Conservation (phyloP, 2,797 vertebrate genomes). For the Urocyon cinereoargenteus region DNA sequence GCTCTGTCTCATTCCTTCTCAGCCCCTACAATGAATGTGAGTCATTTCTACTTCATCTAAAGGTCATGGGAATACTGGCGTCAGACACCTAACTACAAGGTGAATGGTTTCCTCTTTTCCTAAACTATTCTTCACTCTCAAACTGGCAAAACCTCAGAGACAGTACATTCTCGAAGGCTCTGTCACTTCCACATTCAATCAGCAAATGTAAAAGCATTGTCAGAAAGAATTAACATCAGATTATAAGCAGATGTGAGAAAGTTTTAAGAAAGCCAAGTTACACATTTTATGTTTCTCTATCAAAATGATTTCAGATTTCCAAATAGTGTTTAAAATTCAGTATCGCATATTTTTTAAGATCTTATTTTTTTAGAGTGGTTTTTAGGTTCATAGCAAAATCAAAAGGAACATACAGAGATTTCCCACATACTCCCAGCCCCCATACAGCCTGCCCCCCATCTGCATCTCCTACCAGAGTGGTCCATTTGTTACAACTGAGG, state of each 20-base stretch:
- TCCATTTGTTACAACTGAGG: background rate
- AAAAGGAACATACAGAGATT: background rate
- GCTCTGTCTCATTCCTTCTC: background rate
- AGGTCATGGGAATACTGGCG: background rate
- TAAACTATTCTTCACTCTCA: background rate
- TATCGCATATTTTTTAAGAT: background rate
- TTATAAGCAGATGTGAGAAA: constrained; percentile 41
- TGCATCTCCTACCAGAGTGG: background rate
- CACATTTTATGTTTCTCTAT: constrained; percentile 34
- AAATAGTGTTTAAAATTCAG: constrained; percentile 64
- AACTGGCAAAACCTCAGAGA: background rate
- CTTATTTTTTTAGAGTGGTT: constrained; percentile 29
- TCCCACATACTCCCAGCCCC: background rate
- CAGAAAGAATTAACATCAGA: constrained; percentile 62
- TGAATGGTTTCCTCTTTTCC: background rate
- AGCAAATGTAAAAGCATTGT: constrained; percentile 30
- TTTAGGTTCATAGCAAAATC: constrained; percentile 35
- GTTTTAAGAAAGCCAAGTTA: constrained; percentile 45
- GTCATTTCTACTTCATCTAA: background rate
- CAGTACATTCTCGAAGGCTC: background rate
- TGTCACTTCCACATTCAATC: background rate
- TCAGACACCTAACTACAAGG: background rate
- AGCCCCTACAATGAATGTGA: background rate
- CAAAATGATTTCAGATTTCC: constrained; percentile 53
- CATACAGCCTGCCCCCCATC: background rate